Evolutionary conservation across 2,113 vertebrate genomes (phyloP).

Genomic region (Perca schrenkii): DNA sequence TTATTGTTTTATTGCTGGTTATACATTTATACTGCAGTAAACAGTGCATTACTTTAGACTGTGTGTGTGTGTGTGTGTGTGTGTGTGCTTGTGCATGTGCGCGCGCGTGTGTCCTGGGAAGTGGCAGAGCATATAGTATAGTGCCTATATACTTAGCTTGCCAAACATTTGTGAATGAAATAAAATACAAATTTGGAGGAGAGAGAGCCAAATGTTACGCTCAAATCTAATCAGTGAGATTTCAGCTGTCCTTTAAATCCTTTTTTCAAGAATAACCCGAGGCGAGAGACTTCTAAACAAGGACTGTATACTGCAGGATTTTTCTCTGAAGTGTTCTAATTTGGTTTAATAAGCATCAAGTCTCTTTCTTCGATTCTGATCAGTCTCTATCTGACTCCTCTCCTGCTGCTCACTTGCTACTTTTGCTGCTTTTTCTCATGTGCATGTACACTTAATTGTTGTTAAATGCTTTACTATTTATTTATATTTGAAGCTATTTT

Average conservation of each 20-base stretch:
- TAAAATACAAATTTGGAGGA: constrained; percentile 46
- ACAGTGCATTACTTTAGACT: neutral
- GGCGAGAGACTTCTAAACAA: constrained; percentile 86
- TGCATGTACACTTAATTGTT: neutral
- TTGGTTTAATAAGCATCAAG: constrained; percentile 87
- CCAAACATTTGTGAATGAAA: constrained; percentile 53
- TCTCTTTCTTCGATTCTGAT: constrained; percentile 62
- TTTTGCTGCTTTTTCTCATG: constrained; percentile 27
- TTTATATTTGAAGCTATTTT: neutral
- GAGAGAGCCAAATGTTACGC: constrained; percentile 38
- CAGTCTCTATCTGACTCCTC: constrained; percentile 40
- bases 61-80: constrained; percentile 22
- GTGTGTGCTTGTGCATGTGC: constrained; percentile 5
- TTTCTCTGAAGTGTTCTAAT: constrained; percentile 84
- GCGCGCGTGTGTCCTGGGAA: neutral
- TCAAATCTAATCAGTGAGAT: constrained; percentile 86
- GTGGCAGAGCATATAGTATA: constrained; percentile 37
- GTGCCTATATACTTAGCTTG: constrained; percentile 34
- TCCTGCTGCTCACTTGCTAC: constrained; percentile 31
- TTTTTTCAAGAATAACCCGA: constrained; percentile 89
- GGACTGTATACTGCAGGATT: constrained; percentile 83
- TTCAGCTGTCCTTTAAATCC: constrained; percentile 89
- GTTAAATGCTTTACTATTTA: constrained; percentile 3
- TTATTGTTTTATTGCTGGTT: constrained; percentile 29
- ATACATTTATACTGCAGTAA: constrained; percentile 25